Base-by-base conservation (phyloP, 2,113 vertebrate genomes). In the Scolopax mira region DNA sequence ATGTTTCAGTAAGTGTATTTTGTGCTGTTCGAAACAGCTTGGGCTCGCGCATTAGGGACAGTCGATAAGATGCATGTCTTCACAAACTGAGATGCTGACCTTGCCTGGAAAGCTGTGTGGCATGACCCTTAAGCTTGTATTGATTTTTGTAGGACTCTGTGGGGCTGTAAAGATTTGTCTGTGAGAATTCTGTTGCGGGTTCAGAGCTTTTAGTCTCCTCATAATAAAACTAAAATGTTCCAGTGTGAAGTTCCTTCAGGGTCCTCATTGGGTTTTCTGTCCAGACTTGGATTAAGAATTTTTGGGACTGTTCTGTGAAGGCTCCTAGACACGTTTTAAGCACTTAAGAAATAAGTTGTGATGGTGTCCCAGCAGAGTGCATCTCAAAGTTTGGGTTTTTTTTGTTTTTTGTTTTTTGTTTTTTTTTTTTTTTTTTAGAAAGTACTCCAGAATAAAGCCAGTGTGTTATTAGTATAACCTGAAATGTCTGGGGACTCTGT, bases 51-150 rank as follows among this genome's bases (percentile, higher is more conserved):
- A 3, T n/a, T 66, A 35, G 51, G 21, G 60, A 18, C n/a, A 30
- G 73, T 44, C 1, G 7, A 8, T 66, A 17, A 67, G 82, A 83
- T 5, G 3, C 0, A 0, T 37, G 19, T 61, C 41, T 52, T 75
- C 52, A 22, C 61, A 44, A 35, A 9, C 21, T 9, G 84, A 67
- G 77, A 6, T 74, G 78, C 58, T 74, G 39, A 16, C 30, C 62
- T 48, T 27, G 58, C 41, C 48, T 82, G 75, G 66, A 55, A 57
- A 28, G 41, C 52, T 69, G 18, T 4, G 1, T 41, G 24, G 5
- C 10, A 1, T 35, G 22, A 25, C 67, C n/a, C 37, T 75, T 21
- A 11, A 0, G 0, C 27, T 74, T 30, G 9, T 41, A 6, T 18
- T 55, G 44, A 39, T 49, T 54, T 79, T 27, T 1, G 0, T 1